phyloP scores from a whole-genome alignment of 2,888 invertebrate species.

The Epirrhoe tristata region DNA sequence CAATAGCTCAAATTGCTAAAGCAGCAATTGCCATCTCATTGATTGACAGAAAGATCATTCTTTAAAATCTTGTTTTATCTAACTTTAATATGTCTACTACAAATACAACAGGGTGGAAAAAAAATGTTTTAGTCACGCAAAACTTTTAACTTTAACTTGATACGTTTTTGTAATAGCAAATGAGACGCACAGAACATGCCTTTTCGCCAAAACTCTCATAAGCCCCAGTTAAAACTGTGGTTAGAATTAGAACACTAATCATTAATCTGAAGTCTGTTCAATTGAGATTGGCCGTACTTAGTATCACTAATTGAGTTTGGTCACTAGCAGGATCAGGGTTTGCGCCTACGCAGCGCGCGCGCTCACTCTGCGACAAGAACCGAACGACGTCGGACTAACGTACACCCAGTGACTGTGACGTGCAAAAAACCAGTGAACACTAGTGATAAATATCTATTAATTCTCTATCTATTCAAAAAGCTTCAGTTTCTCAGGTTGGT shows the following conservation, averaged over 20 bases:
- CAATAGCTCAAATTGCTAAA: too few species aligned
- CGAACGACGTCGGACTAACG: constrained; percentile 65
- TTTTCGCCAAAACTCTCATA: constrained; percentile 15
- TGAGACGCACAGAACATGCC: background rate
- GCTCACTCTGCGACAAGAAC: constrained; percentile 69
- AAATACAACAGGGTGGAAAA: too few species aligned
- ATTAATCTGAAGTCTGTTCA: constrained; percentile 10
- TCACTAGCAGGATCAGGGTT: constrained; percentile 66
- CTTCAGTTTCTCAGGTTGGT: constrained; percentile 62
- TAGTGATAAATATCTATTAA: constrained; percentile 6
- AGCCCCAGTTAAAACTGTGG: constrained; percentile 21
- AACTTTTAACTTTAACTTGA: too few species aligned
- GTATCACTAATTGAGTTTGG: constrained; percentile 58
- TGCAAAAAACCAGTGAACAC: constrained; percentile 45
- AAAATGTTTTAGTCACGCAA: too few species aligned
- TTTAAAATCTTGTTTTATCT: too few species aligned
- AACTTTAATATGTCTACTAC: too few species aligned
- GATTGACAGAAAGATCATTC: too few species aligned
- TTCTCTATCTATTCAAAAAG: constrained; percentile 1
- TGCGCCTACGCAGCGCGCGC: constrained; percentile 63
- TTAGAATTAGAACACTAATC: constrained; percentile 16
- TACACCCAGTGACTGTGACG: constrained; percentile 53
- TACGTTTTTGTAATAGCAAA: background rate
- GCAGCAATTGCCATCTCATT: too few species aligned
- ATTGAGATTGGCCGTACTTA: constrained; percentile 34